Percentiles rank a stretch among this genome's conserved stretches.
Conservation (phyloP, 2,113 vertebrate genomes). For the Hippocampus guttulatus region DNA sequence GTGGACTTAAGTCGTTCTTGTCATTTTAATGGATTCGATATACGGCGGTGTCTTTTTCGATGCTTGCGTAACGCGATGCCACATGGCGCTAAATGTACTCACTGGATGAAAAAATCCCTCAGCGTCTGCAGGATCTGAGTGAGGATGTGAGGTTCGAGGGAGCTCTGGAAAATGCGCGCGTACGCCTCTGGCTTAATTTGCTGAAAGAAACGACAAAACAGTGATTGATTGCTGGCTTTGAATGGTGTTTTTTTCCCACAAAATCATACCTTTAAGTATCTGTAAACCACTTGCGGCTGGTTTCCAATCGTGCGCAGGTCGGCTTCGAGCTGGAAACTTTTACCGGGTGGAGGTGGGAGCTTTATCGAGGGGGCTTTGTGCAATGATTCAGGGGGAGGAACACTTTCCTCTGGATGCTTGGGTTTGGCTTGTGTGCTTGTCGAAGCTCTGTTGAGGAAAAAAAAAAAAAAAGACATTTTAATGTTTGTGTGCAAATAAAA, state of each 20-base stretch:
- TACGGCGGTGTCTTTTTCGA: no score
- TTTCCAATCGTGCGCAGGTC: slow-evolving; percentile 84
- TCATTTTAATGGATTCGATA: no score
- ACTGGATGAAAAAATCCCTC: slow-evolving; percentile 83
- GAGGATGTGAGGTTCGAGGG: slow-evolving; percentile 88
- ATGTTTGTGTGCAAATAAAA: no score
- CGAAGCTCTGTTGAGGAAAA: slow-evolving; percentile 22
- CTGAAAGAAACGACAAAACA: slow-evolving; percentile 56
- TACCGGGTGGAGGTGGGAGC: slow-evolving; percentile 79
- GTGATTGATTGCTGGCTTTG: background rate
- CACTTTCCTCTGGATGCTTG: background rate
- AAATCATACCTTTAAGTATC: slow-evolving; percentile 82
- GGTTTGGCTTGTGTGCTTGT: background rate
- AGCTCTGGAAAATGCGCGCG: slow-evolving; percentile 82
- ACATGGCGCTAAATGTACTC: slow-evolving; percentile 47
- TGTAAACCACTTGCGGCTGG: slow-evolving; percentile 77
- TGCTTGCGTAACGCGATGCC: no score
- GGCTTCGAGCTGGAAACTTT: slow-evolving; percentile 89
- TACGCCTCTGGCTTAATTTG: slow-evolving; percentile 85
- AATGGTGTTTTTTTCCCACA: background rate
- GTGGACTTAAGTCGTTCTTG: no score
- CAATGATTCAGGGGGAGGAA: background rate
- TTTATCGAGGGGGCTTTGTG: background rate
- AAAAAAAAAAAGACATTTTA: background rate
- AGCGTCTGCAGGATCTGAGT: slow-evolving; percentile 83